Base-by-base conservation (phyloP, 2,797 vertebrate genomes). In the Phataginus tetradactyla region DNA sequence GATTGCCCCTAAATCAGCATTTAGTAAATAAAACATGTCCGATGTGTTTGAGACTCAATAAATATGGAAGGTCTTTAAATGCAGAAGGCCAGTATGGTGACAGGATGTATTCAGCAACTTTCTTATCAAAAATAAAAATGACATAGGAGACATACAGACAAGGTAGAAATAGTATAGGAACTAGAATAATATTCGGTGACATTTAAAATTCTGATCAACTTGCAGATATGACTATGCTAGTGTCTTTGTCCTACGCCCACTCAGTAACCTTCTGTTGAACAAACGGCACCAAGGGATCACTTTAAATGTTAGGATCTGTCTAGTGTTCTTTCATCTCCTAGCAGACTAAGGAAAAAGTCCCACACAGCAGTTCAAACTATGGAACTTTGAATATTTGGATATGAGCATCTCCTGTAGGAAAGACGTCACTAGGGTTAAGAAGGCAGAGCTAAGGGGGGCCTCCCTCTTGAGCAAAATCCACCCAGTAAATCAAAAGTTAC, bases 101-200 rank as follows among this genome's bases (percentile, higher is more conserved):
- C 37, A 34, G 32, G 78, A 85, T 85, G 42, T 27, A 32, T 91
- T 66, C 57, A 87, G 11, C 20, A 87, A 53, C 6, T 64, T 69
- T 91, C 23, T 93, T 61, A 59, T 86, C 53, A 80, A 59, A 86
- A 66, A 5, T 64, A 57, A 57, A 84, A 93, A 15, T 25, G 87
- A 34, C 37, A 51, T 8, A 66, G 4, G 81, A 81, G 8, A 17
- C 9, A 66, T 63, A 13, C 5, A 86, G 39, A 91, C 17, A 81
- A 93, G 17, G 42, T 55, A 74, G 20, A 94, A 84, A 93, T 78
- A 75, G 57, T 68, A 75, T 57, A 37, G 49, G 25, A 95, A 90
- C 1, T 25, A 59, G 32, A 39, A 71, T 37, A 69, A 66, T 39
- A 71, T 59, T 57, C 4, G 17, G 81, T 87, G 80, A 32, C 53